These are phyloP conservation scores for Puma concolor DNA, from an alignment of 2,113 vertebrate species.

Conservation along the genomic window DNA sequence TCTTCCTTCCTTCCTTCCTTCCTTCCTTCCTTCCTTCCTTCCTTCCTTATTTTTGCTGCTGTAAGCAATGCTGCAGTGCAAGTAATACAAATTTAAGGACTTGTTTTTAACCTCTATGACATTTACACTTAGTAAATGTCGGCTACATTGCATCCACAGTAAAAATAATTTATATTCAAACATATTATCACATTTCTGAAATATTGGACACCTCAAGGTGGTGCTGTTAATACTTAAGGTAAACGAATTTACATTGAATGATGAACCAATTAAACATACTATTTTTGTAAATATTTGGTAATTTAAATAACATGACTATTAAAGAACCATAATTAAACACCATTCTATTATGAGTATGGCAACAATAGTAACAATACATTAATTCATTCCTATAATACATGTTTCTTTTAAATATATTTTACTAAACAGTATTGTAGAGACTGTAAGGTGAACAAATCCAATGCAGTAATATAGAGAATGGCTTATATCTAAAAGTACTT, in stretches of 20 bases:
- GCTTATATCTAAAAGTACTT: not conserved
- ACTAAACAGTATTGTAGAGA: not conserved
- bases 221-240: conserved; percentile 66
- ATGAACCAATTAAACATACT: not conserved
- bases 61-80: not conserved
- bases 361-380: not conserved
- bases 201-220: conserved; percentile 50
- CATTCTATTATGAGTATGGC: not conserved
- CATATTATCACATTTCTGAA: conserved; percentile 15
- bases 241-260: not conserved
- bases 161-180: conserved; percentile 2
- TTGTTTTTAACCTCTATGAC: not conserved
- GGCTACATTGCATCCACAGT: not conserved
- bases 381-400: not conserved
- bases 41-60: not conserved
- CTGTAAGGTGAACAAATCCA: not conserved
- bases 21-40: not conserved
- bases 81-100: not conserved
- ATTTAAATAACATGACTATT: not conserved
- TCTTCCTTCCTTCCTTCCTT: not conserved
- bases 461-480: not conserved
- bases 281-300: not conserved
- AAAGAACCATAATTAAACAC: not conserved
- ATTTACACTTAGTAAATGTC: not conserved
- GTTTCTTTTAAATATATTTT: not conserved